These are phyloP conservation scores for Xestia c-nigrum DNA, from an alignment of 2,888 invertebrate genomes.

Conservation along the genomic window DNA sequence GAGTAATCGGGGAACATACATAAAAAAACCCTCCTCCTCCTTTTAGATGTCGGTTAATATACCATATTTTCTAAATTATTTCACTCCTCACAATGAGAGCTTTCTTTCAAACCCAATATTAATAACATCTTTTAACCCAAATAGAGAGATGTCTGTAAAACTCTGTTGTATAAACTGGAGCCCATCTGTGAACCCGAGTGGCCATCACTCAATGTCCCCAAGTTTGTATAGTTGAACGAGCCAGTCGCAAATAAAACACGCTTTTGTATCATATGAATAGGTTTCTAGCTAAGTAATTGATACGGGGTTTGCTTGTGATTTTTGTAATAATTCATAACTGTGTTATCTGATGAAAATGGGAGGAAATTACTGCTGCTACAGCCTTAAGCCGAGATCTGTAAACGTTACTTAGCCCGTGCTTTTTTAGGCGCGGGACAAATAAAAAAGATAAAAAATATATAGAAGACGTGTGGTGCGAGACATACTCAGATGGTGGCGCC, in stretches of 20 bases:
- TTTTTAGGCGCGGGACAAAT: too few species aligned
- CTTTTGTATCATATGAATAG: neutral
- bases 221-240: slow-evolving; percentile 7
- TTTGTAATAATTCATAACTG: neutral
- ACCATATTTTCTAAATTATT: neutral
- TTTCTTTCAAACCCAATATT: neutral
- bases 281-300: neutral
- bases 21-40: too few species aligned
- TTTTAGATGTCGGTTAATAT: neutral
- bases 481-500: too few species aligned
- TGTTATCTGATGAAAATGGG: neutral
- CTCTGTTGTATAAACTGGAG: neutral
- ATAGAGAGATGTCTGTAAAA: slow-evolving; percentile 11
- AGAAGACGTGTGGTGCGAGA: too few species aligned
- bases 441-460: too few species aligned
- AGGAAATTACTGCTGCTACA: neutral
- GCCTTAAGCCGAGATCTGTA: neutral
- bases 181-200: slow-evolving; percentile 12
- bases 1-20: too few species aligned
- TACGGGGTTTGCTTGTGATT: slow-evolving; percentile 10
- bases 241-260: slow-evolving; percentile 16
- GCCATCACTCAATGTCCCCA: slow-evolving; percentile 23
- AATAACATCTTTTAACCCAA: slow-evolving; percentile 1
- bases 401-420: neutral
- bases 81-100: neutral